A percentile compares a stretch with the other conserved stretches of the same genome.
Conservation (phyloP, 2,113 vertebrate species). For the Equus przewalskii region DNA sequence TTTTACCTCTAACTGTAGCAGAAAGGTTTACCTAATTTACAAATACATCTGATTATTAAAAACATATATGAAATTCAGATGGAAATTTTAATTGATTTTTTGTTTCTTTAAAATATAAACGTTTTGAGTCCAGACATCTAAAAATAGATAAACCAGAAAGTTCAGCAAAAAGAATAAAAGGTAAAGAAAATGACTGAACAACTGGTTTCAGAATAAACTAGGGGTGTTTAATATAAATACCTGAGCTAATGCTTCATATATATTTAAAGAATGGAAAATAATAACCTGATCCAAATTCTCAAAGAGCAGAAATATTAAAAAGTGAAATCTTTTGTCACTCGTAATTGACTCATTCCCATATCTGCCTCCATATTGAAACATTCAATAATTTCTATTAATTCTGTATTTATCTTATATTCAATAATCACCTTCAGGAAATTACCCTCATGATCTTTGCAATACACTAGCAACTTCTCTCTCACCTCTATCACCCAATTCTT, state of each 20-base stretch:
- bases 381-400: neutral
- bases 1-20: conserved; percentile 23
- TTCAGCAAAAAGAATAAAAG: neutral
- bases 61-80: neutral
- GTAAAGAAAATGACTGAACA: neutral
- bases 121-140: neutral
- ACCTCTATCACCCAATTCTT: neutral
- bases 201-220: neutral
- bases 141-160: neutral
- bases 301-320: neutral
- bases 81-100: neutral
- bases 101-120: conserved; percentile 26
- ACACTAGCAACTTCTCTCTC: neutral
- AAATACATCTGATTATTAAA: conserved; percentile 23
- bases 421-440: neutral
- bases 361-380: neutral
- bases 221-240: neutral
- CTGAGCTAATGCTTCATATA: neutral
- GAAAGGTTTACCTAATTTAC: neutral
- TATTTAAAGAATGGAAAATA: neutral
- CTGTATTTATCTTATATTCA: neutral
- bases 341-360: neutral
- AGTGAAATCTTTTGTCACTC: neutral
- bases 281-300: neutral
- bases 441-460: neutral